These are phyloP conservation scores for Holocentrus rufus DNA, from an alignment of 2,797 vertebrate genomes.

Conservation along the genomic window DNA sequence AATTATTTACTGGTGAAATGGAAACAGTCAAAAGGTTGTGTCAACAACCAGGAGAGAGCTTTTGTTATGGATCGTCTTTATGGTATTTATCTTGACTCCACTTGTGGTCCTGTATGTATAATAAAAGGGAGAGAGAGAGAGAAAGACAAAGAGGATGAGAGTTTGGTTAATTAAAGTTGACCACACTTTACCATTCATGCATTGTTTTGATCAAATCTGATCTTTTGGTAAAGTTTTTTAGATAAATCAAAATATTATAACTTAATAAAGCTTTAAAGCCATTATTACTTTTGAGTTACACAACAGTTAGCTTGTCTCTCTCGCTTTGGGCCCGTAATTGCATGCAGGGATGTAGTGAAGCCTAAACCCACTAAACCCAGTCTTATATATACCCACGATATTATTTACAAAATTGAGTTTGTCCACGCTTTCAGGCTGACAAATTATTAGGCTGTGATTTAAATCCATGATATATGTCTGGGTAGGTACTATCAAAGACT, in stretches of 20 bases:
- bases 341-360: conserved; percentile 15
- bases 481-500: too few relatives aligned
- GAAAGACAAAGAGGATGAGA: conserved; percentile 21
- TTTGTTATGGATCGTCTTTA: conserved; percentile 26
- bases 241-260: neutral
- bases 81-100: conserved; percentile 38
- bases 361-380: neutral
- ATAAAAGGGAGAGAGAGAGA: conserved; percentile 33
- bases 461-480: neutral
- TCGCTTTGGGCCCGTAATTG: conserved; percentile 11
- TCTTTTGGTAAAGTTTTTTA: neutral
- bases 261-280: too few relatives aligned
- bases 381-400: neutral
- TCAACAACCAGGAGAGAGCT: conserved; percentile 49
- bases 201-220: neutral
- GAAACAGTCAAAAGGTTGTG: conserved; percentile 49
- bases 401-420: neutral
- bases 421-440: neutral
- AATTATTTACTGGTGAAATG: conserved; percentile 60
- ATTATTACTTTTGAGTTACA: neutral
- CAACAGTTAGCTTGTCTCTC: conserved; percentile 25
- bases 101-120: conserved; percentile 40
- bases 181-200: neutral
- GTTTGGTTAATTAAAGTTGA: conserved; percentile 34
- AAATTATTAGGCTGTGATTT: neutral